Evolutionary conservation across 92 coral and sea anemone genomes (phyloP), one percentile per base, ranked within the genome.

Genomic region (Phenganax stokvisi): DNA sequence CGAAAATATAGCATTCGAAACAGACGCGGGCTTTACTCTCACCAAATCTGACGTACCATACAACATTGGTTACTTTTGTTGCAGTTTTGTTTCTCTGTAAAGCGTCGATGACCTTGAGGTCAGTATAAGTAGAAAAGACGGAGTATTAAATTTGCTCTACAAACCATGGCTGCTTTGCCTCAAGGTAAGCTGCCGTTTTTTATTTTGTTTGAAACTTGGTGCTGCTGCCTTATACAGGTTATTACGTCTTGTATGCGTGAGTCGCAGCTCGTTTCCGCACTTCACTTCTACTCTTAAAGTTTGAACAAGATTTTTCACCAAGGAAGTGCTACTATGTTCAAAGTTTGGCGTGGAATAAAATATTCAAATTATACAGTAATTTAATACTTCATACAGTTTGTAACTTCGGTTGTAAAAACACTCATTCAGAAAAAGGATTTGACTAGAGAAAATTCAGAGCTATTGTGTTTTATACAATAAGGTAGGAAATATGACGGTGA

Each of bases 151-250:
- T 15, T 68, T 68, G 52, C 47, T 37, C 47, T 37, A 37, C 47
- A 37, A 37, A 68, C 47, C 73, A 76, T 76, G 81, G 67, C 80
- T 56, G 80, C 81, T 76, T 27, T 76, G 57, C 81, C 81, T 76
- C 81, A 76, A 76, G 81, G 81, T 76, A 59, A 76, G 70, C 20
- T 20, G 63, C 66, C 70, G 73, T 68, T 10, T 68, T 68, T 68
- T 68, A 68, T 13, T 61, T 30, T 37, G 73, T 68, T 27, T 37
- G 16, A 37, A 37, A 37, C 47, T 68, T 68, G 73, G 53, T 25
- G 73, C 37, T 37, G 47, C 47, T 68, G 31, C 73, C 73, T 29
- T 68, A 68, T 68, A 68, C 52, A 68, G 73, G 47, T 68, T 68
- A 68, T 68, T 68, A 68, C 73, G 73, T 68, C 73, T 68, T 68